Percentiles rank a stretch among this genome's conserved stretches.
These are phyloP conservation scores for Doris montereyensis DNA, from an alignment of 2,888 invertebrate genomes.

Conservation along the genomic window DNA sequence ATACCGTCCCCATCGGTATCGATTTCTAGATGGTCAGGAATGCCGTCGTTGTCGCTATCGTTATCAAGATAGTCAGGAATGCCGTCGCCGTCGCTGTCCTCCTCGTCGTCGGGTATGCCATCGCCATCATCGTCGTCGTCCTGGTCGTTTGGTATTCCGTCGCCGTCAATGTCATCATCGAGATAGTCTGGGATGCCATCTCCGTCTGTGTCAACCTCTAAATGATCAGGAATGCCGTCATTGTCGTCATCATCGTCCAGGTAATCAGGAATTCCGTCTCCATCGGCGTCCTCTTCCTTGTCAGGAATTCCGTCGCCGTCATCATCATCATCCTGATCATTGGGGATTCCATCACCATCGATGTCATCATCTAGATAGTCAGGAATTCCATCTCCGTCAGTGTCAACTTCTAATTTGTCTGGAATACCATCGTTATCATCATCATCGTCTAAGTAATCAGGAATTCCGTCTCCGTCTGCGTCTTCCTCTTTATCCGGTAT, in stretches of 20 bases:
- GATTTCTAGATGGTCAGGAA: constrained; percentile 54
- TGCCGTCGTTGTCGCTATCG: constrained; percentile 56
- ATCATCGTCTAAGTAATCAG: constrained; percentile 56
- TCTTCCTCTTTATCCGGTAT: constrained; percentile 58
- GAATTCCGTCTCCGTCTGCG: constrained; percentile 59
- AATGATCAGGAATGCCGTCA: constrained; percentile 63
- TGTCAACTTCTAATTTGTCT: constrained; percentile 49
- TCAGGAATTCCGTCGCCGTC: constrained; percentile 64
- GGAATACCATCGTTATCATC: constrained; percentile 67
- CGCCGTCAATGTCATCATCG: constrained; percentile 61
- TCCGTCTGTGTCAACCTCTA: constrained; percentile 58
- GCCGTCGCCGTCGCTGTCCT: constrained; percentile 56
- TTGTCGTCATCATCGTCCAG: constrained; percentile 61
- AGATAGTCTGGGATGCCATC: constrained; percentile 60
- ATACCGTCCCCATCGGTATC: constrained; percentile 49
- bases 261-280: constrained; percentile 59
- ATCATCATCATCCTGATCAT: constrained; percentile 55
- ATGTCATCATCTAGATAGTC: constrained; percentile 50
- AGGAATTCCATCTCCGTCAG: constrained; percentile 61
- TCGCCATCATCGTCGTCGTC: constrained; percentile 66
- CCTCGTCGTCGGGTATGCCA: constrained; percentile 57
- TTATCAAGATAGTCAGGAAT: constrained; percentile 55
- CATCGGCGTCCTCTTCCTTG: constrained; percentile 57
- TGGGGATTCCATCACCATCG: constrained; percentile 63
- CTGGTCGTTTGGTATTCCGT: constrained; percentile 55